Evolutionary conservation across 2,797 vertebrate species (phyloP), one percentile per base, ranked within the genome.

Genomic region (Emys orbicularis): DNA sequence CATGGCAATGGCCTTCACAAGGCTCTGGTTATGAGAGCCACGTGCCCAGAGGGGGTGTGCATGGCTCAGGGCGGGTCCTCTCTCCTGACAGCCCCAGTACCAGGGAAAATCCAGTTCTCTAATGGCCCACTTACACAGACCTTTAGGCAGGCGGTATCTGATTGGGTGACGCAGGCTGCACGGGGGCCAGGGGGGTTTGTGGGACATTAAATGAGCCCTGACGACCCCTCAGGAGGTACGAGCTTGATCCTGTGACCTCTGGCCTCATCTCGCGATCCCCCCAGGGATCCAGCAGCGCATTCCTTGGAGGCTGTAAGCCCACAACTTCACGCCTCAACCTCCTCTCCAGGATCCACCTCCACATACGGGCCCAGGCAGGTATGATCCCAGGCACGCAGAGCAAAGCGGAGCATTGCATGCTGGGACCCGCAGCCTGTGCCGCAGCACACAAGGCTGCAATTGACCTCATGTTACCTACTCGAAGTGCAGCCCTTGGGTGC

Each of bases 401-500:
- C 52, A 5, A 57, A 50, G 54, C 44, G 29, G 49, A 44, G 68
- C 10, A 1, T 12, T 29, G 31, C 76, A 49, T 34, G 16, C 3
- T n/a, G 84, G 57, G 76, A 34, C 23, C 79, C 41, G 8, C 82
- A 27, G 2, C 1, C 23, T 72, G 68, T 72, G 68, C 19, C 19
- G 3, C 65, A 47, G 72, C 23, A 44, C 19, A 27, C 12, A 44
- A 25, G 27, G 6, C 44, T 77, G 44, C 44, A 77, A 29, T 25
- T 47, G 44, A 44, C 15, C 47, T 27, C 44, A 25, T 3, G 12
- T 74, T 74, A 23, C 37, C 47, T 31, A 15, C 5, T 47, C 37
- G 23, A 15, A 12, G 9, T 2, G 0, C 37, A 13, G 1, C 23
- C 8, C 18, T 1, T 0, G 6, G 50, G 21, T 11, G 44, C 68